Conservation (phyloP, 37 sponge, comb jelly and placozoan species). For the Beroe ovata region DNA sequence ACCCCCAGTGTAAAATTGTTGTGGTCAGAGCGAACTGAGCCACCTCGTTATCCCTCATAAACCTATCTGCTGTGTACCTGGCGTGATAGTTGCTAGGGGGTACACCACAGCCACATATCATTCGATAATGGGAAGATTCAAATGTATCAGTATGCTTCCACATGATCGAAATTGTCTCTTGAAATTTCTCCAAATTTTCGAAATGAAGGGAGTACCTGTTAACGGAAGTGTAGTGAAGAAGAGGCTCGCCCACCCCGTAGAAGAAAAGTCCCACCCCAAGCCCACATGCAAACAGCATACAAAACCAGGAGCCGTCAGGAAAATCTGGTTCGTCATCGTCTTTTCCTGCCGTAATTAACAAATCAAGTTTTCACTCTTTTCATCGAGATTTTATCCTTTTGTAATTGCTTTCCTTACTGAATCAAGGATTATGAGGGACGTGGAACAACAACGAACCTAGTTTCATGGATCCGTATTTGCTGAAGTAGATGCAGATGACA, state of each 20-base stretch:
- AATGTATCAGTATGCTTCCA: too few relatives aligned
- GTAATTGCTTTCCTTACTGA: too few relatives aligned
- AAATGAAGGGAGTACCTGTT: constrained; percentile 63
- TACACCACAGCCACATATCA: too few relatives aligned
- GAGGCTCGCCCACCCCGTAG: constrained; percentile 51
- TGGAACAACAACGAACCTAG: too few relatives aligned
- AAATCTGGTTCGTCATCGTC: constrained; percentile 45
- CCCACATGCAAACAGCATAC: constrained; percentile 64
- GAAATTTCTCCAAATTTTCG: too few relatives aligned
- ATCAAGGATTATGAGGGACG: too few relatives aligned
- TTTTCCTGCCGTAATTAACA: too few relatives aligned
- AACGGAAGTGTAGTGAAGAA: constrained; percentile 4
- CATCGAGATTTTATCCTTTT: too few relatives aligned
- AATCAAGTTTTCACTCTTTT: too few relatives aligned
- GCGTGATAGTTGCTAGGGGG: too few relatives aligned
- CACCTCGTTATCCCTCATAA: constrained; percentile 50
- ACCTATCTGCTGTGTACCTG: constrained; percentile 46
- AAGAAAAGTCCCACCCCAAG: constrained; percentile 53
- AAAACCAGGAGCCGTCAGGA: constrained; percentile 49
- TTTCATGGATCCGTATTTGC: constrained; percentile 37
- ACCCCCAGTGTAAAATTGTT: constrained; percentile 43
- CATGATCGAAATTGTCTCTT: too few relatives aligned
- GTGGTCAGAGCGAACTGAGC: constrained; percentile 27
- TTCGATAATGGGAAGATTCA: too few relatives aligned
- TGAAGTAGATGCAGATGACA: constrained; percentile 16